phyloP scores from a whole-genome alignment of 2,797 vertebrate species.

The Austrolebias charrua region DNA sequence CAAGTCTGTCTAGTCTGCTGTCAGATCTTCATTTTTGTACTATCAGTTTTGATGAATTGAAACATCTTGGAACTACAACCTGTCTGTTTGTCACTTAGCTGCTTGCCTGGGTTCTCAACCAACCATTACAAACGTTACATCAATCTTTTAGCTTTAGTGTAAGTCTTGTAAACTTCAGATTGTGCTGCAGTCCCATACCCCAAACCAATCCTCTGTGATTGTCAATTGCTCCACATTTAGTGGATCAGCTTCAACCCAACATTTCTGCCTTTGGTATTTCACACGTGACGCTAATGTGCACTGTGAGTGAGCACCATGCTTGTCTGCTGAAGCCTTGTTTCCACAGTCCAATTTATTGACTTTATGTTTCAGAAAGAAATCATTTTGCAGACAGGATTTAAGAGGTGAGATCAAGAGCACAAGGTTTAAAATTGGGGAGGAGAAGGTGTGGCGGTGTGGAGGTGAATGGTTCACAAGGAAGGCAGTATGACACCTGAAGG shows the following conservation, averaged over 20 bases:
- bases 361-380: conserved; percentile 23
- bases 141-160: too few relatives aligned
- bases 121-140: too few relatives aligned
- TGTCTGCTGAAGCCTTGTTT: background rate
- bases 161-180: too few relatives aligned
- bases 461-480: conserved; percentile 29
- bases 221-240: background rate
- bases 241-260: background rate
- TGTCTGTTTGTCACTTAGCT: too few relatives aligned
- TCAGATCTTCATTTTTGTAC: too few relatives aligned
- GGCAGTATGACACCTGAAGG: conserved; percentile 41
- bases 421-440: conserved; percentile 18
- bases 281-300: background rate
- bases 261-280: background rate
- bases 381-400: conserved; percentile 9
- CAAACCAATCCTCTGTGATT: background rate
- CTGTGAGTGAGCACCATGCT: background rate
- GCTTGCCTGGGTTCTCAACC: too few relatives aligned
- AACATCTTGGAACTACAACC: too few relatives aligned
- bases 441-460: conserved; percentile 21
- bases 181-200: background rate
- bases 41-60: too few relatives aligned
- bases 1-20: too few relatives aligned
- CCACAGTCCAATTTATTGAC: conserved; percentile 18
- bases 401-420: conserved; percentile 32